Evolutionary conservation across 2,888 invertebrate genomes (phyloP).

Genomic region (Polydrusus tereticollis): DNA sequence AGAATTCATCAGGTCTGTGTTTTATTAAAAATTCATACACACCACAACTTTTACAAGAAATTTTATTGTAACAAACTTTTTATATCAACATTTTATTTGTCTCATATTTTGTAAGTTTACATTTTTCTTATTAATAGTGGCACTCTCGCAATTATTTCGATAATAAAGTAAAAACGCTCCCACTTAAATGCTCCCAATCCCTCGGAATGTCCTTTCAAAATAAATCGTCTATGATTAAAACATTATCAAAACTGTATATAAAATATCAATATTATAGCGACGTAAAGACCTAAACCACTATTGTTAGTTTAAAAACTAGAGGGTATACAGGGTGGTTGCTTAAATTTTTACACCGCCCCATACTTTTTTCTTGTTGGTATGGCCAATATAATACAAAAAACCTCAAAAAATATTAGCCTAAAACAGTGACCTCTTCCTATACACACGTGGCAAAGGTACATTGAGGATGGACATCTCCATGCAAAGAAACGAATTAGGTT

Average conservation of each 20-base stretch:
- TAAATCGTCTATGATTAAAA: not conserved
- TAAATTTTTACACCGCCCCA: not conserved
- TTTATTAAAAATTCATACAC: slow-evolving; percentile 13
- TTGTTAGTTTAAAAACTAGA: slow-evolving; percentile 16
- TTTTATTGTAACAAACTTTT: slow-evolving; percentile 13
- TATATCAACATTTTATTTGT: slow-evolving; percentile 15
- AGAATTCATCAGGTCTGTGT: not conserved
- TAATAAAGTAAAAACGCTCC: slow-evolving; percentile 24
- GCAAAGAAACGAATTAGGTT: no score
- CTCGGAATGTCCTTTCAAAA: slow-evolving; percentile 34
- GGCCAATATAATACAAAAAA: no score
- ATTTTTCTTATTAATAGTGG: not conserved
- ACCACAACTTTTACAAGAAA: slow-evolving; percentile 1
- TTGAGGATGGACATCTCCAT: no score
- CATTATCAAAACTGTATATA: slow-evolving; percentile 12
- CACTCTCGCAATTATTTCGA: slow-evolving; percentile 7
- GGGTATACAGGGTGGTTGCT: not conserved
- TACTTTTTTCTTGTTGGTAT: not conserved
- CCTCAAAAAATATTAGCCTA: no score
- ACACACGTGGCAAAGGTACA: no score
- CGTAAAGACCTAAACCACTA: slow-evolving; percentile 11
- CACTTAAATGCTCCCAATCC: slow-evolving; percentile 28
- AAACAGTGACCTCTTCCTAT: no score
- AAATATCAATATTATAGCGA: slow-evolving; percentile 9
- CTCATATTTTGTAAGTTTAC: not conserved